phyloP scores from a whole-genome alignment of 2,113 vertebrate species.

The Camelus bactrianus region DNA sequence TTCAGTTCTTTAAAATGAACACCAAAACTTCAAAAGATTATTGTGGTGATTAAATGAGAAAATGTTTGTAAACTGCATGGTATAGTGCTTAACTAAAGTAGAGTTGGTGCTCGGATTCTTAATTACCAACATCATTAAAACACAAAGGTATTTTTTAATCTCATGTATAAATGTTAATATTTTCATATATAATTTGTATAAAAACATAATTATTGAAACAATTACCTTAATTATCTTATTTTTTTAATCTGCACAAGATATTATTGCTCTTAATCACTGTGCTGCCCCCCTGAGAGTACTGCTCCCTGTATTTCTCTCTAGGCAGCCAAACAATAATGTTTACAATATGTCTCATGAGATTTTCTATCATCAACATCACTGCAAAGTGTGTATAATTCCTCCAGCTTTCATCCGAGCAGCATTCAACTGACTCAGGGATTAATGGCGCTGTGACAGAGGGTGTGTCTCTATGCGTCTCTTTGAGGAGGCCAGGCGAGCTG shows the following conservation, averaged over 20 bases:
- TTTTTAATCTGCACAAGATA: neutral
- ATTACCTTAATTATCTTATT: neutral
- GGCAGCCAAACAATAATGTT: neutral
- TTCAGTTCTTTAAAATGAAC: neutral
- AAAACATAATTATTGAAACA: neutral
- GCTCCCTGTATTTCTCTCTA: neutral
- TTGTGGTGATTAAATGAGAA: neutral
- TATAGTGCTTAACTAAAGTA: neutral
- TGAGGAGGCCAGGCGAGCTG: neutral
- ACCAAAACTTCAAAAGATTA: neutral
- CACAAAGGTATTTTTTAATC: neutral
- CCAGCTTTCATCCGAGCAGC: neutral
- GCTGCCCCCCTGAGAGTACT: neutral
- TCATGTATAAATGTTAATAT: neutral
- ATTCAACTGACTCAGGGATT: neutral
- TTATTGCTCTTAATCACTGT: neutral
- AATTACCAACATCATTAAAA: constrained; percentile 8
- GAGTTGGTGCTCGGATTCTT: neutral
- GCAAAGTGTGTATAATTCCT: neutral
- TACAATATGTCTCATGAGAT: neutral
- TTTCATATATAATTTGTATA: neutral
- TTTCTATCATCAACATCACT: neutral
- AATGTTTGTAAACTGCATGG: neutral
- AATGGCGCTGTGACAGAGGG: neutral
- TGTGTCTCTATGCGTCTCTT: neutral